These are phyloP conservation scores for Pseudocheirus occidentalis DNA, from an alignment of 2,797 vertebrate species.

Conservation along the genomic window DNA sequence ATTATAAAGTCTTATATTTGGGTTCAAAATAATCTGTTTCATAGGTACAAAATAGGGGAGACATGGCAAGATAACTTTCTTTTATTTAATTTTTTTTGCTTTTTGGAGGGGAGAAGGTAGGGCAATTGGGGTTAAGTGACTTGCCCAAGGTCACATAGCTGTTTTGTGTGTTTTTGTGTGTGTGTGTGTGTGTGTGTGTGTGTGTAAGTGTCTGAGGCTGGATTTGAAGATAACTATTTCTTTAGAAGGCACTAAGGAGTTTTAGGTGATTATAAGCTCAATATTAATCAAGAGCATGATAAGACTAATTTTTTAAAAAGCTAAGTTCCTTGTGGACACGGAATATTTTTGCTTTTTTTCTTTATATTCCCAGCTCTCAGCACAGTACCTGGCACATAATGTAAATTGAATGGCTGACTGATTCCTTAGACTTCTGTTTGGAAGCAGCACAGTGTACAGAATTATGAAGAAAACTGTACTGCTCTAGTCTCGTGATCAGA, in stretches of 20 bases:
- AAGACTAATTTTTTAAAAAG: background rate
- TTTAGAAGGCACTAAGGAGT: background rate
- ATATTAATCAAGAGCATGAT: background rate
- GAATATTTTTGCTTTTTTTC: background rate
- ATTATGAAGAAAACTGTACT: background rate
- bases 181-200: too few relatives aligned
- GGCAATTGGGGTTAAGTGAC: too few relatives aligned
- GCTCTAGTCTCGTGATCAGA: background rate
- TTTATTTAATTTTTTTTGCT: too few relatives aligned
- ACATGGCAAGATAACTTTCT: background rate
- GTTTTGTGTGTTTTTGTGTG: too few relatives aligned
- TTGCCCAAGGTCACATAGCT: too few relatives aligned
- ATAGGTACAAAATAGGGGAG: background rate
- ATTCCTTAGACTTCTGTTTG: background rate
- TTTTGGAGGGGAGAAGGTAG: too few relatives aligned
- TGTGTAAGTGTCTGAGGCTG: too few relatives aligned
- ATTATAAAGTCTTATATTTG: background rate
- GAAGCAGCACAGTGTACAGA: background rate
- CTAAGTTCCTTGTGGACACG: background rate
- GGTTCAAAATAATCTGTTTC: background rate
- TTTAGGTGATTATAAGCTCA: background rate
- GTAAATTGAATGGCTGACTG: background rate
- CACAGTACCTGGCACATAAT: background rate
- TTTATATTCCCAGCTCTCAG: background rate
- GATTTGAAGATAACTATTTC: background rate